Conservation (phyloP, 2,113 vertebrate genomes). For the Arothron firmamentum region DNA sequence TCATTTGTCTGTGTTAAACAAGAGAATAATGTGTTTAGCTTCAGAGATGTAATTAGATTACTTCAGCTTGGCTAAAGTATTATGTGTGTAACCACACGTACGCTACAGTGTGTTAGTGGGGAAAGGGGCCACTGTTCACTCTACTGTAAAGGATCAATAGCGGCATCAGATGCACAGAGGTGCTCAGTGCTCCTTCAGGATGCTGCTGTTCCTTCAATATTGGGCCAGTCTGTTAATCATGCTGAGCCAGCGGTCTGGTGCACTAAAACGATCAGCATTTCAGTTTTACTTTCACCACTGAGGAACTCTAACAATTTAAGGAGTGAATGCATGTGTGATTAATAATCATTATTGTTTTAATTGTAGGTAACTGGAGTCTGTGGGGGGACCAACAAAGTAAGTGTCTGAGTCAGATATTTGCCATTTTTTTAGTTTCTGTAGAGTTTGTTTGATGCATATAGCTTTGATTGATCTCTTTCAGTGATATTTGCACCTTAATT, state of each 20-base stretch:
- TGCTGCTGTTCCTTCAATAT: conserved; percentile 20
- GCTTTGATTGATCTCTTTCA: neutral
- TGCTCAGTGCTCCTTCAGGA: conserved; percentile 21
- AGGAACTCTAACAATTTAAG: conserved; percentile 18
- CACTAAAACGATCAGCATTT: conserved; percentile 23
- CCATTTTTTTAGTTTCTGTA: neutral
- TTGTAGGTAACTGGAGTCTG: conserved; percentile 95
- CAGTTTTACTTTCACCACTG: conserved; percentile 12
- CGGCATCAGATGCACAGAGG: conserved; percentile 47
- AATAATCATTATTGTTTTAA: conserved; percentile 13
- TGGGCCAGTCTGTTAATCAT: conserved; percentile 27
- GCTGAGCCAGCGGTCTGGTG: conserved; percentile 59
- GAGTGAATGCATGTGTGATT: conserved; percentile 10
- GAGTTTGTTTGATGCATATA: neutral
- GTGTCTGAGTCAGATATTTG: conserved; percentile 54
- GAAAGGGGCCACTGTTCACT: conserved; percentile 15
- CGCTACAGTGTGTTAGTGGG: conserved; percentile 22
- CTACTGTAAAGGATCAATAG: conserved; percentile 52
- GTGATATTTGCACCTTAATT: neutral
- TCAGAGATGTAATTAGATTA: conserved; percentile 44
- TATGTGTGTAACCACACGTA: conserved; percentile 39
- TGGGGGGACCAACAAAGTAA: conserved; percentile 98
- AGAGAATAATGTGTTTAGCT: conserved; percentile 21
- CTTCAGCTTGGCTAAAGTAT: conserved; percentile 26
- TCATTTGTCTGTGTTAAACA: conserved; percentile 27